Evolutionary conservation across 2,888 invertebrate species (phyloP).

Genomic region (Corythucha ciliata): DNA sequence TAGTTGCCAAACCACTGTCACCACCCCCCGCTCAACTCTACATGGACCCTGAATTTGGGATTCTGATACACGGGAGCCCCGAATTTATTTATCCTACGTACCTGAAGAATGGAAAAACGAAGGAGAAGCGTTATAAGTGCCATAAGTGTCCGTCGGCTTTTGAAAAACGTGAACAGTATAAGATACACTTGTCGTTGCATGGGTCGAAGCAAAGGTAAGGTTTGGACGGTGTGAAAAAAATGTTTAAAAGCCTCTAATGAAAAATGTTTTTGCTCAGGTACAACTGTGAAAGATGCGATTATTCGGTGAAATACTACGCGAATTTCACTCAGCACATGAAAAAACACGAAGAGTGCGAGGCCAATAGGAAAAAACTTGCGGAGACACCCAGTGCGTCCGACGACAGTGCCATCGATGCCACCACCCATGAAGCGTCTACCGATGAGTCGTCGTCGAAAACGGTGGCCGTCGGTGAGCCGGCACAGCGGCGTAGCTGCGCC

Average conservation of each 20-base stretch:
- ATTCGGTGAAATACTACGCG: slow-evolving; percentile 77
- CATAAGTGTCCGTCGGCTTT: slow-evolving; percentile 81
- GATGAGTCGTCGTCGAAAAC: background rate
- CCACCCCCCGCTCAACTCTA: slow-evolving; percentile 29
- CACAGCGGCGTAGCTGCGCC: background rate
- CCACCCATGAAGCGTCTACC: slow-evolving; percentile 6
- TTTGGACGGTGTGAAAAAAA: too few species aligned
- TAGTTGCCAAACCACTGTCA: too few species aligned
- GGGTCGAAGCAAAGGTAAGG: slow-evolving; percentile 75
- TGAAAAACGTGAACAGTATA: slow-evolving; percentile 74
- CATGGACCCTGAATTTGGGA: slow-evolving; percentile 57
- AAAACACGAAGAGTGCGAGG: slow-evolving; percentile 27
- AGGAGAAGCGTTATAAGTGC: slow-evolving; percentile 71
- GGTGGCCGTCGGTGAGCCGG: background rate
- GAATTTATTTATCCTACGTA: slow-evolving; percentile 67
- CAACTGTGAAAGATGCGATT: slow-evolving; percentile 75
- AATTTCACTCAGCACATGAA: slow-evolving; percentile 64
- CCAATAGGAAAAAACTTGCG: slow-evolving; percentile 15
- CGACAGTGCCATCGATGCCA: slow-evolving; percentile 39
- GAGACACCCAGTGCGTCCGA: slow-evolving; percentile 23
- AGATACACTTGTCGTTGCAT: slow-evolving; percentile 70
- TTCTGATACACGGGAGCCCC: slow-evolving; percentile 63
- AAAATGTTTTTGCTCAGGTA: too few species aligned
- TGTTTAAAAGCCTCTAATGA: too few species aligned
- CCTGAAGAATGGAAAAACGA: slow-evolving; percentile 61